Evolutionary conservation across 2,888 invertebrate genomes (phyloP), one percentile per base, ranked within the genome.

Genomic region (Synanthedon andrenaeformis): DNA sequence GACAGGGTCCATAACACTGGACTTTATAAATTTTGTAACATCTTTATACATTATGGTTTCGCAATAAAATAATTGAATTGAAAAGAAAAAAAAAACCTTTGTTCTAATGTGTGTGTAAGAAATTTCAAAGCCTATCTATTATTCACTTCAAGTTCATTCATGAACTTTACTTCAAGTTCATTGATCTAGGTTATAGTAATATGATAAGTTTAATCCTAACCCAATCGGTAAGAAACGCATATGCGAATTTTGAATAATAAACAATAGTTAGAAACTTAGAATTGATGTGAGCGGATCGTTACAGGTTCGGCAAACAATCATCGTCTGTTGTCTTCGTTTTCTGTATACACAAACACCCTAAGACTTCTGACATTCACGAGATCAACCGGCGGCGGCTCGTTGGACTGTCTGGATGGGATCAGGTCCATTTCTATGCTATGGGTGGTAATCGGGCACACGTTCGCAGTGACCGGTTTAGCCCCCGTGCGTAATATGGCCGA

Each of bases 371-470:
- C 69, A 0, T 77, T 81, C 58, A 62, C 69, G 1, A 42, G 50
- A 0, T 65, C 75, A 4, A 5, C 51, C 49, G 59, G 10, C 6
- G 13, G 13, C 3, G 76, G 74, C 2, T 67, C 82, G 0, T 57
- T 88, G 41, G 74, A 79, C 51, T 88, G 88, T 59, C 63, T 88
- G 3, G 79, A 85, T 55, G 88, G 88, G 3, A 73, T 88, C 42
- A 66, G 84, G 57, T 69, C 77, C 1, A 67, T 88, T 12, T 84
- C 84, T 35, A 84, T 86, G 79, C 57, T 84, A 58, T 88, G 88
- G 88, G 78, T 89, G 17, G 65, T 88, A 1, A 62, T 81, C 0
- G 83, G 82, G 1, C 89, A 89, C 54, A 74, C 74, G 3, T 82
- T 73, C 59, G 50, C 66, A 3, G 60, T 73, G 61, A 70, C 69